phyloP scores from a whole-genome alignment of 2,113 vertebrate genomes.

The Podarcis raffonei region DNA sequence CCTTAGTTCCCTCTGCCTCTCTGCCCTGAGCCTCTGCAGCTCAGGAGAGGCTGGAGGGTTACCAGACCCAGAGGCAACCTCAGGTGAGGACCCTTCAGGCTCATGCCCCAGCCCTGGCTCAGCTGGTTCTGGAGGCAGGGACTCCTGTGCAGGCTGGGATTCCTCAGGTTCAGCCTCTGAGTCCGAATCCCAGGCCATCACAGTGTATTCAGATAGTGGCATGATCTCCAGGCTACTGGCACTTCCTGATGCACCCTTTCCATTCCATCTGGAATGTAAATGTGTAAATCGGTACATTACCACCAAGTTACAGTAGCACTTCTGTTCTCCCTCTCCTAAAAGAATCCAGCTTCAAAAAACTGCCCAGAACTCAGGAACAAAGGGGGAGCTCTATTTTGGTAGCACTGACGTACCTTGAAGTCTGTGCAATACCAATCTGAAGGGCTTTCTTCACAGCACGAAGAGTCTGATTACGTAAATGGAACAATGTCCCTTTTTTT shows the following conservation, averaged over 20 bases:
- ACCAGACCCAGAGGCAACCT: too few species aligned
- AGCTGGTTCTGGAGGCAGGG: too few species aligned
- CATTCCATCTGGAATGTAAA: not conserved
- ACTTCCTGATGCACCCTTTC: not conserved
- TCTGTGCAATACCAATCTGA: not conserved
- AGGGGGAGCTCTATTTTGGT: not conserved
- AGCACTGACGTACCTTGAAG: not conserved
- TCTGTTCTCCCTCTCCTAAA: not conserved
- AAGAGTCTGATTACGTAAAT: not conserved
- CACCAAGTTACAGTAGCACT: not conserved
- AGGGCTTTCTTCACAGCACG: not conserved
- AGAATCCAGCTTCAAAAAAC: not conserved
- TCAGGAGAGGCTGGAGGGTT: too few species aligned
- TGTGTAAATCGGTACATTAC: not conserved
- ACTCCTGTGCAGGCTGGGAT: too few species aligned
- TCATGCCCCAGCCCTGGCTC: too few species aligned
- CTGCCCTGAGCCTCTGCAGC: too few species aligned
- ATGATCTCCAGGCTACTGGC: not conserved
- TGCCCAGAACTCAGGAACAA: not conserved
- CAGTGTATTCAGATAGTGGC: not conserved
- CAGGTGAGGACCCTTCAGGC: too few species aligned
- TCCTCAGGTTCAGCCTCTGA: too few species aligned
- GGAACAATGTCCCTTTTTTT: constrained; percentile 4
- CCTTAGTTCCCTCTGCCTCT: too few species aligned
- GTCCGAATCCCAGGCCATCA: too few species aligned